A percentile compares a stretch with the other conserved stretches of the same genome.
phyloP scores from a whole-genome alignment of 1,140 invertebrate species.

The Aphaenogaster rudis region DNA sequence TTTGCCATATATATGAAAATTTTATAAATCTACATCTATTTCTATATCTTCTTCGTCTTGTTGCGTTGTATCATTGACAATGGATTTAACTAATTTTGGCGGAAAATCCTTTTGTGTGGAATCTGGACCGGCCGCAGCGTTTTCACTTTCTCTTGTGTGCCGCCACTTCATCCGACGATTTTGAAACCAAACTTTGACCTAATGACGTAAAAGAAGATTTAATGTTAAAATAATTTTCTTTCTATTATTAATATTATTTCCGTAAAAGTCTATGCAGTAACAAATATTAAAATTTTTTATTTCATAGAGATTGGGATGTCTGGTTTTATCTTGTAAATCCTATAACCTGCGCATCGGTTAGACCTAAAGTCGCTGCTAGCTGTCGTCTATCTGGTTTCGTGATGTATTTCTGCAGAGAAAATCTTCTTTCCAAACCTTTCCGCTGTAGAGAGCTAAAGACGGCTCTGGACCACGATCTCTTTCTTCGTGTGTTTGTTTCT shows the following conservation, averaged over 20 bases:
- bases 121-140: slow-evolving; percentile 66
- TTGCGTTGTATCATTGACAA: slow-evolving; percentile 69
- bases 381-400: slow-evolving; percentile 97
- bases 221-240: not conserved
- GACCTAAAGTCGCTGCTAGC: slow-evolving; percentile 95
- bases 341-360: slow-evolving; percentile 94
- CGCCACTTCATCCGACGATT: slow-evolving; percentile 98
- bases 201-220: slow-evolving; percentile 31
- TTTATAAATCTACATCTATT: slow-evolving; percentile 85
- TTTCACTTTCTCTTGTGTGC: slow-evolving; percentile 91
- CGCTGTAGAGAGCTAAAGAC: slow-evolving; percentile 97
- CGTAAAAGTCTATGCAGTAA: not conserved
- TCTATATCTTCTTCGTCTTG: slow-evolving; percentile 82
- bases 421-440: slow-evolving; percentile 95
- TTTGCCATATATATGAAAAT: not conserved
- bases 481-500: slow-evolving; percentile 89
- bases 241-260: slow-evolving; percentile 34
- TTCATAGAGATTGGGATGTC: not conserved
- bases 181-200: slow-evolving; percentile 98
- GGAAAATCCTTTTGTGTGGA: slow-evolving; percentile 72
- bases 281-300: slow-evolving; percentile 13
- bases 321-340: not conserved
- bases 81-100: slow-evolving; percentile 76
- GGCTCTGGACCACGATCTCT: slow-evolving; percentile 97
- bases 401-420: slow-evolving; percentile 97